Percentiles rank a stretch among this genome's conserved stretches.
Evolutionary conservation across 2,113 vertebrate species (phyloP).

Genomic region (Furnarius figulus): DNA sequence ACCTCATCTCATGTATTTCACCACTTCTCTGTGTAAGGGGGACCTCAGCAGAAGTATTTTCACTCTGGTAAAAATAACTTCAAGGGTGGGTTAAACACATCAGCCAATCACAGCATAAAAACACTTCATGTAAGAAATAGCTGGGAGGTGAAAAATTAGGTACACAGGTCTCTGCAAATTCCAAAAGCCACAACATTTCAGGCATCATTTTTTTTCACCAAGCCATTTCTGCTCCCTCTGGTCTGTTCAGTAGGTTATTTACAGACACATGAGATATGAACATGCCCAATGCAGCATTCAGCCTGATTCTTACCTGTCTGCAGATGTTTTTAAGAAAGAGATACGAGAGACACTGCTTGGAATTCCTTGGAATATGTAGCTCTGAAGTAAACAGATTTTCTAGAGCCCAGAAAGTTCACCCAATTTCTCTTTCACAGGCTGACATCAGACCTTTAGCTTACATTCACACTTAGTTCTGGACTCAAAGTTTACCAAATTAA

Average conservation of each 20-base stretch:
- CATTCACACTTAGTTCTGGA: neutral
- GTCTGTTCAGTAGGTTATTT: neutral
- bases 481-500: neutral
- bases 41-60: neutral
- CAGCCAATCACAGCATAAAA: neutral
- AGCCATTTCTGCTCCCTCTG: neutral
- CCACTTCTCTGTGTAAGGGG: neutral
- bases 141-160: neutral
- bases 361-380: neutral
- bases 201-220: neutral
- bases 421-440: neutral
- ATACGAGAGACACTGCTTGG: neutral
- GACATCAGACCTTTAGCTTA: neutral
- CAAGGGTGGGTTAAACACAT: neutral
- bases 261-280: neutral
- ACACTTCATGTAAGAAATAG: accelerated
- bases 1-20: neutral
- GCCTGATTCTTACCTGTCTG: neutral
- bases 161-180: neutral
- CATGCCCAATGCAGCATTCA: neutral
- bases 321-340: neutral
- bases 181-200: neutral
- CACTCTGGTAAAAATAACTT: neutral
- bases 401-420: neutral
- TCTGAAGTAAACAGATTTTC: neutral